A percentile compares a stretch with the other conserved stretches of the same genome.
Conservation (phyloP, 2,797 vertebrate genomes). For the Heliangelus exortis region DNA sequence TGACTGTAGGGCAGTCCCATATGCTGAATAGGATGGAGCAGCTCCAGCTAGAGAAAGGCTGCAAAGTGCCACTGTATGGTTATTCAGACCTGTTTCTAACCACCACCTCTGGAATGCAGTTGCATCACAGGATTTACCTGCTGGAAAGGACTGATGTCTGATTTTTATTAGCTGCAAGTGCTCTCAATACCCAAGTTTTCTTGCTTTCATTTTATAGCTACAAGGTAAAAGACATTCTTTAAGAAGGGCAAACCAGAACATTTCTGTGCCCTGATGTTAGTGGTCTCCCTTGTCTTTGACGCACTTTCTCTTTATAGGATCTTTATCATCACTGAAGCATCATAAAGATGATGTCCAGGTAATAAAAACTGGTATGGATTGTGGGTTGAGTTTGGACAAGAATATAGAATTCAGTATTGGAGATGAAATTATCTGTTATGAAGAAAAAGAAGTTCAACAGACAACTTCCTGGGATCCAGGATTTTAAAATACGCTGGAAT, state of each 20-base stretch:
- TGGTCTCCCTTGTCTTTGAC: neutral
- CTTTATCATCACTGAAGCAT: slow-evolving; percentile 86
- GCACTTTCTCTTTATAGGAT: slow-evolving; percentile 75
- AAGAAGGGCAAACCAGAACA: neutral
- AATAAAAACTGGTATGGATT: slow-evolving; percentile 90
- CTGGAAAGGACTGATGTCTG: neutral
- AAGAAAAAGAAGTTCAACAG: slow-evolving; percentile 77
- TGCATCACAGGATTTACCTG: neutral
- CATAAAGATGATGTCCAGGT: slow-evolving; percentile 87
- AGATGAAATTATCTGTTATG: slow-evolving; percentile 88
- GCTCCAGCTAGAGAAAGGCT: neutral
- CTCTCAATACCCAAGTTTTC: fast-evolving
- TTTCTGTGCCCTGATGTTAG: fast-evolving
- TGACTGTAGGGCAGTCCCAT: fast-evolving
- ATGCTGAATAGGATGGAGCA: neutral
- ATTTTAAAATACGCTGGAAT: slow-evolving; percentile 79
- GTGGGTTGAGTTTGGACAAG: slow-evolving; percentile 86
- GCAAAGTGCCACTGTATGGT: neutral
- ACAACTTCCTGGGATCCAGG: slow-evolving; percentile 92
- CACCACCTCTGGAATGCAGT: neutral
- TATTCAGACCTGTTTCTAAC: neutral
- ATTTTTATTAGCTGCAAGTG: fast-evolving
- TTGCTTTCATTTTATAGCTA: neutral
- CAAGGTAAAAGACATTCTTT: neutral
- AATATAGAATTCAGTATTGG: slow-evolving; percentile 81